Evolutionary conservation across 2,888 invertebrate genomes (phyloP), one percentile per base, ranked within the genome.

Genomic region (Agrotis ipsilon): DNA sequence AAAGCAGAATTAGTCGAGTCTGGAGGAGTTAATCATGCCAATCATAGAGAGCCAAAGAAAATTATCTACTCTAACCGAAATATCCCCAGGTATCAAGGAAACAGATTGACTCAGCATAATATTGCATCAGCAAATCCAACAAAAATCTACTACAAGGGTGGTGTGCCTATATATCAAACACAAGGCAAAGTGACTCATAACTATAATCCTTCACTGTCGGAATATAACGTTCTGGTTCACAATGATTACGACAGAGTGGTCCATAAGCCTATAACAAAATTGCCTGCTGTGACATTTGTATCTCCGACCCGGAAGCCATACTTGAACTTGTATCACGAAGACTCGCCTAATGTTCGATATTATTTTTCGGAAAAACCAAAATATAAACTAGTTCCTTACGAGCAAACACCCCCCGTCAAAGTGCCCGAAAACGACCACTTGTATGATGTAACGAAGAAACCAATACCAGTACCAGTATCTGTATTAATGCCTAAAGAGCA

Each of bases 301-400:
- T 68, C 86, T 18, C 73, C 90, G 13, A 87, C 87, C 4, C 91
- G 92, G 77, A 94, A 93, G 81, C 95, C 94, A 32, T 92, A 88
- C 70, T 75, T 91, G 24, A 92, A 94, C 87, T 72, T 91, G 7
- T 92, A 92, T 51, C 90, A 88, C 32, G 91, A 92, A 67, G 92
- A 93, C 13, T 74, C 82, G 7, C 88, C 91, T 39, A 93, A 92
- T 73, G 83, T 93, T 52, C 90, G 92, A 70, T 96, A 95, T 85
- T 96, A 95, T 86, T 82, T 92, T 60, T 81, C 93, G 6, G 94
- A 94, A 81, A 94, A 93, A 49, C 93, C 92, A 9, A 95, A 93
- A 86, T 96, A 93, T 79, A 96, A 94, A 88, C 86, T 96, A 54
- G 91, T 96, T n/a, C 96, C 96, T 0, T 96, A 96, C 82, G 94